Base-by-base conservation (phyloP, 2,113 vertebrate genomes). In the Todiramphus saurophagus region DNA sequence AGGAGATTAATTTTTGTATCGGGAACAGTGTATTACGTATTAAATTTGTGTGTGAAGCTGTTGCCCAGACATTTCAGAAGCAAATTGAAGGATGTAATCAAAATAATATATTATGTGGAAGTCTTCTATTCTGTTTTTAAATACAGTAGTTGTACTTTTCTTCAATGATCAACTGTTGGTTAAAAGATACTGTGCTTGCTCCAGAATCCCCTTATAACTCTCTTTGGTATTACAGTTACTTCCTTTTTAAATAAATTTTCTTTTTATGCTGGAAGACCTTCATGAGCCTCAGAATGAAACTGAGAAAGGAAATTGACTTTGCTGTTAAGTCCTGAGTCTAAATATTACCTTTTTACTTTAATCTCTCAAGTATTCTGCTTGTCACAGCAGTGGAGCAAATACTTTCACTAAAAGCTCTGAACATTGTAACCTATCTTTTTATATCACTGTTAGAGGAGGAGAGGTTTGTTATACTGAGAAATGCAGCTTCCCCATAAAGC, bases 191-290 rank as follows among this genome's bases (percentile, higher is more conserved):
- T 67, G 11, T 69, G 50, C 48, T 75, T 92, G 63, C 76, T 87
- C 53, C 17, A 0, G 76, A 87, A 80, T 95, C 62, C 83, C 78
- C 83, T 70, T 93, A 43, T 66, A 83, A 89, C 59, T 50, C 53
- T 93, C 17, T 62, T 59, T 58, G 90, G 69, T 96, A 93, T 94
- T 95, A 90, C 88, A 89, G 53, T 93, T 55, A 70, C 50, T 94
- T 81, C 88, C 20, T 50, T 87, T 94, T 79, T 31, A 43, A 79
- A 60, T 23, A 90, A 43, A 21, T 64, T 68, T 77, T 86, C 72
- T 83, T 16, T 68, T 77, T 90, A 11, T 94, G 33, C 53, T 79
- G 44, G 5, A 63, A 91, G 73, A 87, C 16, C 30, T 70, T 48
- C 10, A 3, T 46, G 39, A 88, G 30, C 24, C 17, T 87, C 59